Evolutionary conservation across 2,888 invertebrate genomes (phyloP), one percentile per base, ranked within the genome.

Genomic region (Amblyjoppa fuscipennis): DNA sequence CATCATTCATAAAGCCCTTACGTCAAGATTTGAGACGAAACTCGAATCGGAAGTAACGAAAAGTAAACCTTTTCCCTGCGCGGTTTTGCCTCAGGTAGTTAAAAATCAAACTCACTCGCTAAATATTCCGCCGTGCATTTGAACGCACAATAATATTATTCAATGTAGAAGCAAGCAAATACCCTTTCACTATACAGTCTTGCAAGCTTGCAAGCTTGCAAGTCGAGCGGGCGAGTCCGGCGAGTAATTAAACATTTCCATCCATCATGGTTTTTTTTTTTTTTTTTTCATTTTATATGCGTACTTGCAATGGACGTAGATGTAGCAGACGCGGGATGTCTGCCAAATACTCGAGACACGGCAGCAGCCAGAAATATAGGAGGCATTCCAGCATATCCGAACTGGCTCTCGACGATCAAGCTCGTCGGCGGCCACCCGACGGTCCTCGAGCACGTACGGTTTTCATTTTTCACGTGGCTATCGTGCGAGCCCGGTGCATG

Each of bases 391-490:
- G 25, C 59, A 7, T 56, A 75, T 41, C 41, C 69, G 68, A 51
- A 59, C 53, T 64, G 51, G 59, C 80, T 74, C 84, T 84, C 83
- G 73, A 75, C 85, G 71, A 84, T 76, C 73, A 34, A 75, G 68
- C 73, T 66, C 77, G 79, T 79, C 53, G 64, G 64, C 31, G 66
- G 59, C 78, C 59, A 49, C 34, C 81, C 70, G 71, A 71, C 80
- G 82, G 75, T 85, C 71, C 88, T 87, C 78, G 70, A 86, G 88
- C 89, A 89, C 89, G 89, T 89, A 89, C 89, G 85, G 69, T 86
- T 86, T 88, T 87, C 87, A 88, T 87, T 88, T 89, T 89, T 88
- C 88, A 87, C 84, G 84, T 77, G 76, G 81, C 86, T 87, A 87
- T 87, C 86, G 78, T 84, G 61, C 80, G 70, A 64, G 77, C 81